These are phyloP conservation scores for Grammomys dolichurus DNA, from an alignment of 2,113 vertebrate species.

Conservation along the genomic window DNA sequence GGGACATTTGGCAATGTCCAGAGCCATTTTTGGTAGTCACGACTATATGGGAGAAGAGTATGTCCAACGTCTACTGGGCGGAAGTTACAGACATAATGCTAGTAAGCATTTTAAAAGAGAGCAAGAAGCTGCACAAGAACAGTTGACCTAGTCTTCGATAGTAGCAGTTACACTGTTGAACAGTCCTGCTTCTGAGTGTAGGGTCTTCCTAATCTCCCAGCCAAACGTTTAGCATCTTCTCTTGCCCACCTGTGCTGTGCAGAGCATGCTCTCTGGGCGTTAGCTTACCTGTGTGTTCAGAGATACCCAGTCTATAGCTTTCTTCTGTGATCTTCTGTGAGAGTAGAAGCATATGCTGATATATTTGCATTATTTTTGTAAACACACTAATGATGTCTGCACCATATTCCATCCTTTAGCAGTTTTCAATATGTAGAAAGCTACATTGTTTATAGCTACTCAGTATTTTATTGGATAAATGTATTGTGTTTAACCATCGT, in stretches of 20 bases:
- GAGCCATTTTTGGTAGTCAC: slow-evolving; percentile 17
- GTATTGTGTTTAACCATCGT: background rate
- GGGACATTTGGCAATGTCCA: background rate
- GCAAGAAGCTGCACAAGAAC: background rate
- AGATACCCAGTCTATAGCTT: slow-evolving; percentile 15
- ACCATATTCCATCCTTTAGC: background rate
- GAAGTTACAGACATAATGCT: background rate
- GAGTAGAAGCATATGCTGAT: background rate
- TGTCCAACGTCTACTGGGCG: background rate
- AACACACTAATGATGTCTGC: background rate
- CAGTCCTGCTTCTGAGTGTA: slow-evolving; percentile 45
- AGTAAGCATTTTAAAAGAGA: background rate
- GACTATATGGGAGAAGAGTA: background rate
- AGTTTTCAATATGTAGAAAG: background rate
- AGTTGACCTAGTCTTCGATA: background rate
- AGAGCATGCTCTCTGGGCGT: background rate
- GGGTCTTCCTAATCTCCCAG: background rate
- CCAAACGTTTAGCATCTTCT: background rate
- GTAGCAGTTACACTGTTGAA: background rate
- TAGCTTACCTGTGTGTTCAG: background rate
- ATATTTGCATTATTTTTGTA: slow-evolving; percentile 35
- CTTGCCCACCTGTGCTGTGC: background rate
- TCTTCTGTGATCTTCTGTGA: background rate
- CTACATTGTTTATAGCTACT: background rate
- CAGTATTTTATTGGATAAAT: background rate